These are phyloP conservation scores for Malurus alboscapulatus DNA, from an alignment of 2,113 vertebrate species.

Conservation along the genomic window DNA sequence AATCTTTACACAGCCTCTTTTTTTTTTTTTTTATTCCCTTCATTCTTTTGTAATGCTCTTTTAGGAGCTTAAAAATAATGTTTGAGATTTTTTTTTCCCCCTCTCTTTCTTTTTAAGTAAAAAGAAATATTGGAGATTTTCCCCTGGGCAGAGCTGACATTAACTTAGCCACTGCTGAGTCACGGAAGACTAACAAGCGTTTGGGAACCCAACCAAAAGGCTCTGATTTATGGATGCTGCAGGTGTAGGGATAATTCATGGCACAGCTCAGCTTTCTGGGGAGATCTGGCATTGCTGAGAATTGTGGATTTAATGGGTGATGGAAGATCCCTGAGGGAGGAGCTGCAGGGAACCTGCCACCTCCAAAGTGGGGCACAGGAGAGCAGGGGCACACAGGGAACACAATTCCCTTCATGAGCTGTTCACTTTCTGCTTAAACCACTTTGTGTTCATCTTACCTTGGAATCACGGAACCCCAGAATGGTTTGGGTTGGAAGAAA, in stretches of 20 bases:
- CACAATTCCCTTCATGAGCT: background rate
- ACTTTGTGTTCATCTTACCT: background rate
- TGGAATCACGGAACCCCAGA: background rate
- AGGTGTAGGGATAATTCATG: background rate
- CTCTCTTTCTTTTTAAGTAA: constrained; percentile 35
- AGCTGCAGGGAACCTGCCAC: background rate
- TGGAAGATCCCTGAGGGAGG: background rate
- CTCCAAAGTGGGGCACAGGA: background rate
- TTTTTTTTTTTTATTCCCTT: background rate
- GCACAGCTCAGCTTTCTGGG: background rate
- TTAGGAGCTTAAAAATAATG: constrained; percentile 44
- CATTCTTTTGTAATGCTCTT: constrained; percentile 49
- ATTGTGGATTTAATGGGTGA: background rate
- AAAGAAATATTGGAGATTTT: constrained; percentile 47
- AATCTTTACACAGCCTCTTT: constrained; percentile 8
- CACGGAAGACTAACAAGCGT: constrained; percentile 30
- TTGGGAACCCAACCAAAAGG: constrained; percentile 20
- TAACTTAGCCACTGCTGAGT: constrained; percentile 55
- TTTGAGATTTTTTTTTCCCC: background rate
- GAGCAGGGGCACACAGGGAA: fast-evolving
- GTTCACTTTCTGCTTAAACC: background rate
- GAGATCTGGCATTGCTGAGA: background rate
- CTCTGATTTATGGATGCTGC: background rate
- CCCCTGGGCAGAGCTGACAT: constrained; percentile 42
- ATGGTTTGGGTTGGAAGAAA: background rate